A percentile compares a stretch with the other conserved stretches of the same genome.
Evolutionary conservation across 2,113 vertebrate genomes (phyloP).

Genomic region (Alethe diademata): DNA sequence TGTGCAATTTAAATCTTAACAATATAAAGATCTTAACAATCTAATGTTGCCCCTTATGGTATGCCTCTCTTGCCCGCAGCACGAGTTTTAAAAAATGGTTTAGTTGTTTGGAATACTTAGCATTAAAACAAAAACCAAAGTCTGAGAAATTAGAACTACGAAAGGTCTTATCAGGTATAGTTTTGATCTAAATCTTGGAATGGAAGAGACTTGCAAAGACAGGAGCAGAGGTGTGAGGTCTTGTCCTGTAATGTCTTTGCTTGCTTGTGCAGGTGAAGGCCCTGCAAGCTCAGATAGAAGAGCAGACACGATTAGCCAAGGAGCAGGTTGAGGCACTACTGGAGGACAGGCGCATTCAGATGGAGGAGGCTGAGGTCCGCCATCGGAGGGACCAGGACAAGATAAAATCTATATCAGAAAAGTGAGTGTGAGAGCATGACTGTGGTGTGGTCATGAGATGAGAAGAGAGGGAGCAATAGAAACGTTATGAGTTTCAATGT

Average conservation of each 20-base stretch:
- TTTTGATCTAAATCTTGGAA: not conserved
- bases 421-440: constrained; percentile 70
- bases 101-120: not conserved
- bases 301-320: constrained; percentile 86
- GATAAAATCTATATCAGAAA: constrained; percentile 81
- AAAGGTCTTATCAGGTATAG: not conserved
- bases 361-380: constrained; percentile 85
- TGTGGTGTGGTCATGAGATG: not conserved
- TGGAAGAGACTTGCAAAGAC: not conserved
- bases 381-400: constrained; percentile 82
- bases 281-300: constrained; percentile 91
- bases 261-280: constrained; percentile 84
- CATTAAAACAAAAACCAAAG: not conserved
- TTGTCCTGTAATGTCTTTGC: not conserved
- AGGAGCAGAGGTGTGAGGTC: not conserved
- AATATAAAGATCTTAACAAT: not conserved
- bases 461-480: not conserved
- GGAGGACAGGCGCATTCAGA: constrained; percentile 85
- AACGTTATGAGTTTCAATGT: not conserved
- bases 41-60: not conserved
- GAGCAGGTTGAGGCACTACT: constrained; percentile 87
- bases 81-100: not conserved
- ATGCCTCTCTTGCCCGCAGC: not conserved
- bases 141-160: not conserved
- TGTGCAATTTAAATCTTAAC: not conserved